Evolutionary conservation across 2,113 vertebrate species (phyloP).

Genomic region (Gasterosteus aculeatus): DNA sequence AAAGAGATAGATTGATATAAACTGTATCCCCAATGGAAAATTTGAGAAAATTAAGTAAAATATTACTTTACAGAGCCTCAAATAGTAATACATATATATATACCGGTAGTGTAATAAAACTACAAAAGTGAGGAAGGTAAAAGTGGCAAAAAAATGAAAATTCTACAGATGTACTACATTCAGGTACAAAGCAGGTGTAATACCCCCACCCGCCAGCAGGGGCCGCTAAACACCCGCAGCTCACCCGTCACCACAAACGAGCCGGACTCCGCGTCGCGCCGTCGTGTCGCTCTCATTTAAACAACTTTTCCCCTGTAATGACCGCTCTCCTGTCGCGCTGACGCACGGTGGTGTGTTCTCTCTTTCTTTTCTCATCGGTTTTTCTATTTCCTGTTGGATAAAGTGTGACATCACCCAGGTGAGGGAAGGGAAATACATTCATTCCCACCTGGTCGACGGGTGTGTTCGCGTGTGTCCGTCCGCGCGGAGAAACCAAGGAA

Average conservation of each 20-base stretch:
- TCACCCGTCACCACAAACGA: not conserved
- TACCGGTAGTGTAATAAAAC: not conserved
- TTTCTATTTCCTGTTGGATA: not conserved
- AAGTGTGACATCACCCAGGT: not conserved
- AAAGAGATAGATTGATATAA: no score
- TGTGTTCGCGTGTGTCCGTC: not conserved
- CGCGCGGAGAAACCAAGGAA: conserved; percentile 66
- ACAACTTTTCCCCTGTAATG: not conserved
- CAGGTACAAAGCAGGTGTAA: not conserved
- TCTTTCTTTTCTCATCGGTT: not conserved
- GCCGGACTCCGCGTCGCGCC: conserved; percentile 16
- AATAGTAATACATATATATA: no score
- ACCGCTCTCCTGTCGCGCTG: not conserved
- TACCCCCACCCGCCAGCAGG: not conserved
- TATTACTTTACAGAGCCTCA: no score
- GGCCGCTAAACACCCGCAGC: not conserved
- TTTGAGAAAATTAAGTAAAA: not conserved
- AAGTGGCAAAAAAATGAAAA: not conserved
- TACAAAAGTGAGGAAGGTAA: not conserved
- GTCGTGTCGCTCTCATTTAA: not conserved
- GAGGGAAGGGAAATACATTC: not conserved
- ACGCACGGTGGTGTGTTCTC: not conserved
- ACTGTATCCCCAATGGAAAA: no score
- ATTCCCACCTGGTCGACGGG: conserved; percentile 17
- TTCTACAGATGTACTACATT: not conserved